Percentiles rank a stretch among this genome's conserved stretches.
These are phyloP conservation scores for Incurvaria masculella DNA, from an alignment of 2,888 invertebrate species.

Conservation along the genomic window DNA sequence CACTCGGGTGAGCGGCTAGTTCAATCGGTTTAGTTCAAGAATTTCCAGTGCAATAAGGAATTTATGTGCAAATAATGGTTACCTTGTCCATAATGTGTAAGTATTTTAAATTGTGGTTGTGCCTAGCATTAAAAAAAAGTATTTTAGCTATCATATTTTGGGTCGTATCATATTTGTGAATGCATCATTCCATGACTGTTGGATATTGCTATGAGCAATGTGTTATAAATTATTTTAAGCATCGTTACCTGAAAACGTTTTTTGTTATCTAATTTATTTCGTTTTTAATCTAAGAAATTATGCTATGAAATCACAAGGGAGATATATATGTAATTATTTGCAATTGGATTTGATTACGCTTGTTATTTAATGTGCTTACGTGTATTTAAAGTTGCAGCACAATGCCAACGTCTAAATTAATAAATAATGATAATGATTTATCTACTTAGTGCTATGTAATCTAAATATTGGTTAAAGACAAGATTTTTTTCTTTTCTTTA, in stretches of 20 bases:
- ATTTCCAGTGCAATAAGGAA: too few relatives aligned
- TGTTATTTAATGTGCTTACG: too few relatives aligned
- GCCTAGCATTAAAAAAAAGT: constrained; percentile 18
- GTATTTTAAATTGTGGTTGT: constrained; percentile 27
- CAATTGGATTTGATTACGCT: not conserved
- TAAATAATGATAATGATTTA: too few relatives aligned
- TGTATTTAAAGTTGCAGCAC: too few relatives aligned
- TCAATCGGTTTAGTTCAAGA: too few relatives aligned
- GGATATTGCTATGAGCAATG: constrained; percentile 22
- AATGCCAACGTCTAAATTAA: too few relatives aligned
- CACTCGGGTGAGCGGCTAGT: too few relatives aligned
- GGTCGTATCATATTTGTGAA: constrained; percentile 20
- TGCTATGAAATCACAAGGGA: constrained; percentile 2
- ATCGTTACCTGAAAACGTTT: constrained; percentile 3
- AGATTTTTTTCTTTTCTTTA: too few relatives aligned
- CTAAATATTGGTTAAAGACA: too few relatives aligned
- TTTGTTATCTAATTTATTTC: constrained; percentile 3
- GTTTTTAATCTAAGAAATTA: not conserved
- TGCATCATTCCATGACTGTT: constrained; percentile 30
- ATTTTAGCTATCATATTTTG: constrained; percentile 19
- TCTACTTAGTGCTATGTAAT: too few relatives aligned
- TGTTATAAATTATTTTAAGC: not conserved
- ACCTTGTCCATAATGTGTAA: not conserved
- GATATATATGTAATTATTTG: constrained; percentile 1
- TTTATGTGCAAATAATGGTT: too few relatives aligned